Conservation (phyloP, 2,113 vertebrate species). For the Equus przewalskii region DNA sequence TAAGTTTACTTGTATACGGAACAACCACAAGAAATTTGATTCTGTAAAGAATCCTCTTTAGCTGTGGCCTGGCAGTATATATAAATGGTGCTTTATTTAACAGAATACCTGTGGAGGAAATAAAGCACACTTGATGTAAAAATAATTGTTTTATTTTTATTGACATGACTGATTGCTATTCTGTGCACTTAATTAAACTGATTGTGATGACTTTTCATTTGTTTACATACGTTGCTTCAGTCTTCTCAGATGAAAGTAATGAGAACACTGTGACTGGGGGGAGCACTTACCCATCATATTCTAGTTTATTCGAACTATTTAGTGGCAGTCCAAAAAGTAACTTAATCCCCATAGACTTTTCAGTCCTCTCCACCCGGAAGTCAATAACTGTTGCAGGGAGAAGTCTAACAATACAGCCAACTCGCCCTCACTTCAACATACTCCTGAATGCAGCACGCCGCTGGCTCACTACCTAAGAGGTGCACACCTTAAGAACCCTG, state of each 20-base stretch:
- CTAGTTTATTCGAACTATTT: not conserved
- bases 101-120: slow-evolving; percentile 97
- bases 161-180: slow-evolving; percentile 93
- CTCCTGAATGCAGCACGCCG: not conserved
- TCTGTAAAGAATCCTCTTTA: slow-evolving; percentile 99
- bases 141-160: slow-evolving; percentile 99
- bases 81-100: slow-evolving; percentile 99
- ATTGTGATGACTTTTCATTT: slow-evolving; percentile 93
- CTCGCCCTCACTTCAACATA: not conserved
- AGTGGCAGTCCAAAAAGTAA: not conserved
- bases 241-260: slow-evolving; percentile 79
- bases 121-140: slow-evolving; percentile 99
- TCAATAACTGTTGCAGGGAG: not conserved
- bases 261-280: not conserved
- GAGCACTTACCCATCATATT: not conserved
- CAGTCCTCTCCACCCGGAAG: not conserved
- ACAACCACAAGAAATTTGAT: slow-evolving; percentile 99
- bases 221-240: slow-evolving; percentile 89
- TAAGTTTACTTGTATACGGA: slow-evolving; percentile 99
- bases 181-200: slow-evolving; percentile 94
- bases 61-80: slow-evolving; percentile 99
- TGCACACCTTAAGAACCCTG: not conserved
- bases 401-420: not conserved
- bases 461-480: not conserved
- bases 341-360: not conserved